Conservation (phyloP, 2,797 vertebrate genomes). For the Macropus fuliginosus region DNA sequence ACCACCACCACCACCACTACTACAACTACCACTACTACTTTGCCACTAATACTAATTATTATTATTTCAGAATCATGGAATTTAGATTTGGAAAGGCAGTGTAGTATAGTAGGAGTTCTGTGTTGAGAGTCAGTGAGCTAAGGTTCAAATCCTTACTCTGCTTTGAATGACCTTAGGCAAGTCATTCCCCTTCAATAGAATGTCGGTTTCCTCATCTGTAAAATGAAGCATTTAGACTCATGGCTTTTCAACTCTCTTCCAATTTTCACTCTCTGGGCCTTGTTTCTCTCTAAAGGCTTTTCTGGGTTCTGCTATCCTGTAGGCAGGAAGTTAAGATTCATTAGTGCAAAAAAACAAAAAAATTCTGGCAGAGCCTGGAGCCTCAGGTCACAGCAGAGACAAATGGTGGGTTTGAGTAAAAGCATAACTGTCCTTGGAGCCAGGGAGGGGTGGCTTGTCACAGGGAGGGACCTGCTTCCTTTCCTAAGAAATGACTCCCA, state of each 20-base stretch:
- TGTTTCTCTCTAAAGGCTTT: slow-evolving; percentile 48
- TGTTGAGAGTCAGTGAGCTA: neutral
- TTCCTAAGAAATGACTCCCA: slow-evolving; percentile 69
- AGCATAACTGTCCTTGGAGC: slow-evolving; percentile 51
- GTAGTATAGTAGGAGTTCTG: neutral
- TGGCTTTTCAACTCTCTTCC: neutral
- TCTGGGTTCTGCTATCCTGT: slow-evolving; percentile 51
- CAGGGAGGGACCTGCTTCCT: slow-evolving; percentile 57
- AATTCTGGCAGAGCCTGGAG: neutral
- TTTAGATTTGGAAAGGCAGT: neutral
- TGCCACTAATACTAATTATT: neutral
- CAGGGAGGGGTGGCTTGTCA: slow-evolving; percentile 53
- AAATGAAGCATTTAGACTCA: neutral
- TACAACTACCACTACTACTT: neutral
- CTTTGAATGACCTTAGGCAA: neutral
- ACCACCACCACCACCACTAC: neutral
- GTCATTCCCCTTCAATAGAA: neutral
- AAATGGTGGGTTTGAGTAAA: slow-evolving; percentile 60
- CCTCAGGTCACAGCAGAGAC: slow-evolving; percentile 25
- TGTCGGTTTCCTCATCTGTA: neutral
- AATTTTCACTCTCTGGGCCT: neutral
- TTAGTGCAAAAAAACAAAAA: slow-evolving; percentile 56
- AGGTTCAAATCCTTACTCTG: neutral
- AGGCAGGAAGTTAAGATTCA: slow-evolving; percentile 60
- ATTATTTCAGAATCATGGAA: neutral